Conservation (phyloP, 2,113 vertebrate genomes). For the Tauraco erythrolophus region DNA sequence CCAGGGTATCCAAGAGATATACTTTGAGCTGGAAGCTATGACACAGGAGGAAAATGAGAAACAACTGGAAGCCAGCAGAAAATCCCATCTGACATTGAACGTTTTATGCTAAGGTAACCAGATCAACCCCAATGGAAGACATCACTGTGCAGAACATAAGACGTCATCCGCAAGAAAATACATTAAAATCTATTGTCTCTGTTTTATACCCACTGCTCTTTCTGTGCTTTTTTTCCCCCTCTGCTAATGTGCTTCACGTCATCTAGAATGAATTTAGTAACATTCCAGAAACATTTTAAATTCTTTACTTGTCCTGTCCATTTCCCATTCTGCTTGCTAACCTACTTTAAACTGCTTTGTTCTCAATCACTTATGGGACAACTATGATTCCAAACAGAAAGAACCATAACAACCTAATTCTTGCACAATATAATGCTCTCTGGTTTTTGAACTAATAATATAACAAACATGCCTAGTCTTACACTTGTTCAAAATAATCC, state of each 20-base stretch:
- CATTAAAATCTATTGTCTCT: not conserved
- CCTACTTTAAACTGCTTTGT: not conserved
- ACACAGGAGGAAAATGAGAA: not conserved
- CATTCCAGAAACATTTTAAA: not conserved
- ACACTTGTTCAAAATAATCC: not conserved
- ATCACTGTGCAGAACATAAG: not conserved
- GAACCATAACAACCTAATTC: not conserved
- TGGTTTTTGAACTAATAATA: not conserved
- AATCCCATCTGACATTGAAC: not conserved
- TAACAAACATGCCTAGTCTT: not conserved
- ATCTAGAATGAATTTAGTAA: not conserved
- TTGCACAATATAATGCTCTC: not conserved
- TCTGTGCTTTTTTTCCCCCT: rapidly evolving
- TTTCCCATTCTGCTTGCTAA: not conserved
- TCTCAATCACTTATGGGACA: not conserved
- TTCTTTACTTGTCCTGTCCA: not conserved
- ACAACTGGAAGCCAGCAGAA: not conserved
- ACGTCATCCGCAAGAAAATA: not conserved
- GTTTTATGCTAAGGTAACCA: not conserved
- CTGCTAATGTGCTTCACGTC: not conserved
- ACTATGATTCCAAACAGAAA: not conserved
- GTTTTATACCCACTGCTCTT: not conserved
- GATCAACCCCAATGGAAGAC: not conserved
- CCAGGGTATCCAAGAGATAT: not conserved
- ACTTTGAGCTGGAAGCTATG: not conserved